These are phyloP conservation scores for Folsomia manolachei DNA, from an alignment of 2,888 invertebrate genomes.

Conservation along the genomic window DNA sequence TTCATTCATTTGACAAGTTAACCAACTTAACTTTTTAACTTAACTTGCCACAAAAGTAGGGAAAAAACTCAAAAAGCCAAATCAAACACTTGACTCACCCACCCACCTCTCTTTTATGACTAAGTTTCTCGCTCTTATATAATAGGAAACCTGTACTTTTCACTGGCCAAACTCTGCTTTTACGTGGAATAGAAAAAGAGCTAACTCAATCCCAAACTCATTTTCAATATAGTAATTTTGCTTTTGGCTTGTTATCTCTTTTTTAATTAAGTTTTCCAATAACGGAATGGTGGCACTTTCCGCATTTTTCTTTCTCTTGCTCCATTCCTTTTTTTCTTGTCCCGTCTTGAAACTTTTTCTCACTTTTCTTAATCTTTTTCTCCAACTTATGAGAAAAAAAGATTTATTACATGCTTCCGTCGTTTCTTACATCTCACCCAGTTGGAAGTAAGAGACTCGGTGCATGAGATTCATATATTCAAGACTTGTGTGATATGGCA, in stretches of 20 bases:
- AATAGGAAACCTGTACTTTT: slow-evolving; percentile 11
- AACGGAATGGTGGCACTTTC: slow-evolving; percentile 38
- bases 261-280: slow-evolving; percentile 14
- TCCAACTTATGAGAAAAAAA: not conserved
- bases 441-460: too few species aligned
- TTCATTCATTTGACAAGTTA: slow-evolving; percentile 19
- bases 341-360: slow-evolving; percentile 33
- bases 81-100: slow-evolving; percentile 21
- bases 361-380: not conserved
- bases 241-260: not conserved
- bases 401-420: slow-evolving; percentile 1
- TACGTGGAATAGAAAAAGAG: too few species aligned
- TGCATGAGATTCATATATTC: not conserved
- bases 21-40: slow-evolving; percentile 23
- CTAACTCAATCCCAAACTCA: not conserved
- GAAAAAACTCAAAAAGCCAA: slow-evolving; percentile 23
- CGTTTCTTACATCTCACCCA: not conserved
- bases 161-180: not conserved
- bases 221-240: not conserved
- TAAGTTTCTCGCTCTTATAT: not conserved
- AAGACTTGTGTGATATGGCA: not conserved
- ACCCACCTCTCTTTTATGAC: slow-evolving; percentile 8
- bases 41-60: slow-evolving; percentile 16
- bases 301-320: slow-evolving; percentile 31
- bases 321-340: slow-evolving; percentile 33